These are phyloP conservation scores for Xestia c-nigrum DNA, from an alignment of 2,888 invertebrate genomes.

Conservation along the genomic window DNA sequence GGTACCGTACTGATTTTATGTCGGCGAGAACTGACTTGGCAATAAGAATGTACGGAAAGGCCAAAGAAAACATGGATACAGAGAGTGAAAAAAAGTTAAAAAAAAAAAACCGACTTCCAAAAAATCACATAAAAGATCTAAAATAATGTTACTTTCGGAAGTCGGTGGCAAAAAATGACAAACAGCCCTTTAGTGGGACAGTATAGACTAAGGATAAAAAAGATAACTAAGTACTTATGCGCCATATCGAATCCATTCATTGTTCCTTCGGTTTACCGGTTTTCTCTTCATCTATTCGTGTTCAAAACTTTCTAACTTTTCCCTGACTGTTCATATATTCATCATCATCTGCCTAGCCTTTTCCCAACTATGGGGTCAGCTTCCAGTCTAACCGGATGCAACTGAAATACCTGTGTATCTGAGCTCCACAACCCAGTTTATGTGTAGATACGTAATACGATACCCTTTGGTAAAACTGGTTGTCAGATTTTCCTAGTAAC, in stretches of 20 bases:
- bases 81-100: too few species aligned
- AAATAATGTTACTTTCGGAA: too few species aligned
- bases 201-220: too few species aligned
- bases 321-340: neutral
- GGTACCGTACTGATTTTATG: constrained; percentile 1
- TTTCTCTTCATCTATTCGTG: neutral
- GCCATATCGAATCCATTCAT: neutral
- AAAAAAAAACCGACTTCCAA: too few species aligned
- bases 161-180: too few species aligned
- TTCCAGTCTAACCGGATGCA: neutral
- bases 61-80: neutral
- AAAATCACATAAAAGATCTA: too few species aligned
- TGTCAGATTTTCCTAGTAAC: neutral
- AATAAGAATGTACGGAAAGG: neutral
- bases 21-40: neutral
- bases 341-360: neutral
- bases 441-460: too few species aligned
- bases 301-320: neutral
- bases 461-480: too few species aligned
- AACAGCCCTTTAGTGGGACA: too few species aligned
- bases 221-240: neutral
- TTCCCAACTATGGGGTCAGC: neutral
- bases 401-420: too few species aligned
- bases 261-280: neutral
- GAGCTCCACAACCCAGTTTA: too few species aligned